Evolutionary conservation across 1,140 invertebrate species (phyloP), one percentile per base, ranked within the genome.

Genomic region (Nixonia krombeini): DNA sequence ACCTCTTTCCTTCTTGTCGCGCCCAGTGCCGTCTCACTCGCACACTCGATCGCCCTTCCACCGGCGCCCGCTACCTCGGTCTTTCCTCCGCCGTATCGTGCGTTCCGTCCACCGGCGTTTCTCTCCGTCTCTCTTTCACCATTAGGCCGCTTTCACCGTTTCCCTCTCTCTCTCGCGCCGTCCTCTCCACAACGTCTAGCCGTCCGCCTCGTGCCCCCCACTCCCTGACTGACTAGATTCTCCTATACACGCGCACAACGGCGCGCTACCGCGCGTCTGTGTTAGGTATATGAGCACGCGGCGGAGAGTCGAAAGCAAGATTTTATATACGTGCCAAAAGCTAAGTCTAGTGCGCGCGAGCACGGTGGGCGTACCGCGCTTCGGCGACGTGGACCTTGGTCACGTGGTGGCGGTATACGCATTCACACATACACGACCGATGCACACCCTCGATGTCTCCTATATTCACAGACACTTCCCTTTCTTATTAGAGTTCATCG

Each of bases 361-460:
- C 25, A 53, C 56, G 35, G 66, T 75, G 73, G 73, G 73, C 73
- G 72, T 74, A 72, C 62, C 72, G 59, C 53, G 52, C n/a, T 44
- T 12, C 37, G 42, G 37, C 41, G 44, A 49, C 53, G 58, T 15
- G 35, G 9, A 33, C 10, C 10, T 7, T 17, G 35, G 9, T 38
- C 35, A 38, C 35, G 35, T 62, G 44, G 35, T 50, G 51, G 40
- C 4, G 49, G 58, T n/a, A n/a, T n/a, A n/a, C n/a, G n/a, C n/a
- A n/a, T n/a, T n/a, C n/a, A 63, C 51, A 63, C 52, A 50, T 41
- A 65, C 50, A 50, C 29, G 21, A 29, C n/a, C 35, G 56, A 31
- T 9, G 26, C 53, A 56, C 53, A 46, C 33, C 31, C 33, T 38
- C 41, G 23, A 40, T 40, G 17, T n/a, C n/a, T n/a, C n/a, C n/a